Evolutionary conservation across 1,140 invertebrate species (phyloP).

Genomic region (Nasonia longicornis): DNA sequence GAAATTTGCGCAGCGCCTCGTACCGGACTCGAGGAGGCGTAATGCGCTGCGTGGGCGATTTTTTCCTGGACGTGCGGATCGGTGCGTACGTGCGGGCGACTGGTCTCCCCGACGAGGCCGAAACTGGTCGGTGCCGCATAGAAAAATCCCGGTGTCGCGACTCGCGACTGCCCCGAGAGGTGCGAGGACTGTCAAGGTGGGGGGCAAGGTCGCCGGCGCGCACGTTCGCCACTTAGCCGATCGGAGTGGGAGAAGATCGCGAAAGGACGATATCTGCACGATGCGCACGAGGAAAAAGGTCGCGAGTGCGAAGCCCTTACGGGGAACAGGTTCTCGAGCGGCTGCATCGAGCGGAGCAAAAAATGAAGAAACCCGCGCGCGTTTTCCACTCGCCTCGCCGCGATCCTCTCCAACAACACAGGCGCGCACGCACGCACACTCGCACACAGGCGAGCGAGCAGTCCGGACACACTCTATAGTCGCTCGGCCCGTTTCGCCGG

Average conservation of each 20-base stretch:
- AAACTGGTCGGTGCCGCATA: neutral
- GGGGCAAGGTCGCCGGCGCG: neutral
- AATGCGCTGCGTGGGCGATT: neutral
- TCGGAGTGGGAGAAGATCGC: neutral
- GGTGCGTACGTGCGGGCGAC: too few species aligned
- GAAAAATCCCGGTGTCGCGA: neutral
- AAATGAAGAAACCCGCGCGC: too few species aligned
- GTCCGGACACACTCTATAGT: neutral
- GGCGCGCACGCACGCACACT: neutral
- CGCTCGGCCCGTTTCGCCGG: neutral
- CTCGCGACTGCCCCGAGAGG: neutral
- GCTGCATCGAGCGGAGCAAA: too few species aligned
- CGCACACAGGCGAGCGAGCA: neutral
- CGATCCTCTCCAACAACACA: neutral
- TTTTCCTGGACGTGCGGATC: neutral
- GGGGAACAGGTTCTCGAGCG: neutral
- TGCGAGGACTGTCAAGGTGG: constrained; percentile 9
- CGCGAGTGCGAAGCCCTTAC: neutral
- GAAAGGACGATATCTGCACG: neutral
- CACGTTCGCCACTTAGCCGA: neutral
- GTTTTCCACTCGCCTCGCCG: too few species aligned
- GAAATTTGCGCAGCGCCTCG: neutral
- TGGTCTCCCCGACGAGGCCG: too few species aligned
- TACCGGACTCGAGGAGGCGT: neutral
- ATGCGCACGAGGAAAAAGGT: neutral